A percentile compares a stretch with the other conserved stretches of the same genome.
Conservation (phyloP, 2,113 vertebrate genomes). For the Capreolus pygargus region DNA sequence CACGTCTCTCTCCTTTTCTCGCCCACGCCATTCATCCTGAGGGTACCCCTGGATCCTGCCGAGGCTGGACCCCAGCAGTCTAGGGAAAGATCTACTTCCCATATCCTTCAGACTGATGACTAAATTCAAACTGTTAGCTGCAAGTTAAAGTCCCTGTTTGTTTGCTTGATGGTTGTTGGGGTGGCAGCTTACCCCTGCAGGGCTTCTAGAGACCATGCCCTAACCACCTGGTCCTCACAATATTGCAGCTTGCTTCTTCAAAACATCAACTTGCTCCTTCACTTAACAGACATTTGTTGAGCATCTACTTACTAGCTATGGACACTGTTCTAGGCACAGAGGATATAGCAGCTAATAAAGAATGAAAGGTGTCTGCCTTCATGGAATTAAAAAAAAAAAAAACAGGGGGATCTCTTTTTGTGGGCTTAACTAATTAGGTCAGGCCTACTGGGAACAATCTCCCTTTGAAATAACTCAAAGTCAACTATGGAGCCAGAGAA, state of each 20-base stretch:
- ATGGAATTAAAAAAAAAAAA: background rate
- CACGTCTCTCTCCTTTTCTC: too few relatives aligned
- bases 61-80: too few relatives aligned
- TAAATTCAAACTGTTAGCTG: background rate
- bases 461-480: background rate
- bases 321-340: background rate
- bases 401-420: background rate
- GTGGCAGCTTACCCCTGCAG: background rate
- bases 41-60: too few relatives aligned
- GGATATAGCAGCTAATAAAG: background rate
- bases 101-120: background rate
- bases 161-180: background rate
- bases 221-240: background rate
- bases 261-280: background rate
- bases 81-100: background rate
- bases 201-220: background rate
- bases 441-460: background rate
- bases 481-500: background rate
- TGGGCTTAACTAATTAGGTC: background rate
- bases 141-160: background rate
- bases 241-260: background rate
- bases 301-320: background rate
- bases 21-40: too few relatives aligned
- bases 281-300: background rate
- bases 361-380: background rate